Conservation (phyloP, 2,797 vertebrate genomes). For the Sebastiscus albofasciatus region DNA sequence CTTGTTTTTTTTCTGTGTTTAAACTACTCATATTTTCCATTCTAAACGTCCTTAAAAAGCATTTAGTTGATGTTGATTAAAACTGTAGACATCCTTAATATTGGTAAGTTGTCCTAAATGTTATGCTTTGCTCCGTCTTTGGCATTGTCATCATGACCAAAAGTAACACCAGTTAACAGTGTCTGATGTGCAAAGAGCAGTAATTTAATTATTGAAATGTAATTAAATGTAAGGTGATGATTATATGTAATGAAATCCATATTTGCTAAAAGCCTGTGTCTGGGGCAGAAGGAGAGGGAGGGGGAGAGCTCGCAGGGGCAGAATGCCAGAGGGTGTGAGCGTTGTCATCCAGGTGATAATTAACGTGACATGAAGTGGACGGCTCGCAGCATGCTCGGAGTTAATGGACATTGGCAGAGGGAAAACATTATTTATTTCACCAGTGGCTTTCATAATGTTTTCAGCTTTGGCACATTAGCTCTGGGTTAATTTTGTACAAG, state of each 20-base stretch:
- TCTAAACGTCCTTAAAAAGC: too few species aligned
- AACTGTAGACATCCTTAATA: background rate
- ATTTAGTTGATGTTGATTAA: background rate
- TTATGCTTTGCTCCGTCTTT: background rate
- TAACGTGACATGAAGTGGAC: slow-evolving; percentile 12
- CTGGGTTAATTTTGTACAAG: slow-evolving; percentile 9
- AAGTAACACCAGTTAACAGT: background rate
- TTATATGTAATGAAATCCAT: background rate
- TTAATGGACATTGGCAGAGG: slow-evolving; percentile 24
- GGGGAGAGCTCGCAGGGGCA: background rate
- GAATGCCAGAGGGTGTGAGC: background rate
- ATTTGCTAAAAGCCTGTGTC: background rate
- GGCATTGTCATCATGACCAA: background rate
- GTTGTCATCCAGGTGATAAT: slow-evolving; percentile 32
- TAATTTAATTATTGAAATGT: background rate
- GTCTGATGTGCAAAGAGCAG: background rate
- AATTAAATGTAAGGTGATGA: background rate
- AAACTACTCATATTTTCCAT: background rate
- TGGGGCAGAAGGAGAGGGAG: background rate
- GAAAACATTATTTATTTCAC: slow-evolving; percentile 21
- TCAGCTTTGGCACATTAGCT: background rate
- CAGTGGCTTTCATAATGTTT: background rate
- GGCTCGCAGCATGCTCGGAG: background rate
- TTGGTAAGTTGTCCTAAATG: background rate
- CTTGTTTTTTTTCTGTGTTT: background rate